Evolutionary conservation across 2,888 invertebrate species (phyloP), one percentile per base, ranked within the genome.

Genomic region (Glyphotaelius pellucidus): DNA sequence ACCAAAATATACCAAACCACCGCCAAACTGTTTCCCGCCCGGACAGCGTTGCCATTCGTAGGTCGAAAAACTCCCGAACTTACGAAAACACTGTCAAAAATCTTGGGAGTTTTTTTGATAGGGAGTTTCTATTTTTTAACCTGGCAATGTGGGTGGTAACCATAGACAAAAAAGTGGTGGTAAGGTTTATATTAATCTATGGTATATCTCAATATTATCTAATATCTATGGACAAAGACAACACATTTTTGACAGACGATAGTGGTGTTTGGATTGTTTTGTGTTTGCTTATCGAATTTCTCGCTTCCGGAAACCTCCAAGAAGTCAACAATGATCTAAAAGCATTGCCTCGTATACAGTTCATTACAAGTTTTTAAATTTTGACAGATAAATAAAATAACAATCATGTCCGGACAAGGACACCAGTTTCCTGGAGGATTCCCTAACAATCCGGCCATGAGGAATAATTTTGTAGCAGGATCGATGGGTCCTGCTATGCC

Each of bases 361-460:
- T n/a, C 25, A n/a, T 67, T 7, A 67, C 9, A 67, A n/a, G 25
- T 67, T 67, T 67, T 67, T 9, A 67, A 67, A n/a, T 67, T 67
- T 67, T 67, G 25, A 84, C 38, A 25, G 35, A 35, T 84, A 38
- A 1, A 35, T 87, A 52, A 67, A 30, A 3, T 30, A 42, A 67
- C 25, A 90, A 91, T 93, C 92, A 98, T 98, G 98, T 97, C 97
- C 89, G 97, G 97, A 5, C 97, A 97, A 94, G 97, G 97, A 80
- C 97, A 98, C 94, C 97, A 97, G 94, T 98, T 97, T 94, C 97
- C 97, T 93, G 96, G 97, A 35, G 97, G 97, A 93, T 97, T 97
- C 94, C 97, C 97, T 94, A 97, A 96, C 93, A 97, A 97, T 94
- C 95, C 96, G 91, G 95, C 96, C 2, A 97, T 97, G 97, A 95